Base-by-base conservation (phyloP, 1,140 invertebrate species). In the Drosophila saltans region DNA sequence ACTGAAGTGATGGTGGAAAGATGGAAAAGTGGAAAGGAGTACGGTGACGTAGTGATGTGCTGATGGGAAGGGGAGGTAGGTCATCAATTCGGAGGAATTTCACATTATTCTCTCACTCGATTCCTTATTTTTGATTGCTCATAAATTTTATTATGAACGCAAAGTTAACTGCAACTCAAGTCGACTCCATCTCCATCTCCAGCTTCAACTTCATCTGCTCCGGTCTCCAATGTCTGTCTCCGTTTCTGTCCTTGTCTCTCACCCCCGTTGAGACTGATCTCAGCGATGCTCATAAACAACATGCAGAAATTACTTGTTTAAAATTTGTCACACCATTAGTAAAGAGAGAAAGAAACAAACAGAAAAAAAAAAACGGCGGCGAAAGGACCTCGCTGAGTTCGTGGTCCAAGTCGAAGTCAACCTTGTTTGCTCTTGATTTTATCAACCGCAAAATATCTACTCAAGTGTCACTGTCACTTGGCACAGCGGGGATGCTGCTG, bases 281-380 rank as follows among this genome's bases (percentile, higher is more conserved):
- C 57, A 59, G 81, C 83, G 79, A 77, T 78, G 83, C 80, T 88
- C 85, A 90, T 89, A 89, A 89, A 89, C 84, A 89, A 89, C 84
- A 89, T 89, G 85, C 84, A 89, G 84, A 89, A 89, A 89, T 89
- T 89, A 89, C 84, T 89, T 89, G 84, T 89, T 90, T 84, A 89
- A 89, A 89, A 89, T 89, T 89, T 89, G 84, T 89, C 84, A 89
- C 84, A 89, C 84, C 84, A 89, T 89, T 89, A 89, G 84, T 84
- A 89, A 84, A 78, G 72, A 72, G 55, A 61, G 33, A 78, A 70
- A 72, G 36, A 56, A 59, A 59, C 57, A 39, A 57, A 66, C n/a
- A 45, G 72, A 63, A 26, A 45, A 63, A 58, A 64, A 82, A 78
- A 86, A 81, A 67, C 82, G 75, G 72, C 82, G 82, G 83, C 83